Evolutionary conservation across 2,888 invertebrate species (phyloP).

Genomic region (Tenthredo scrophulariae): DNA sequence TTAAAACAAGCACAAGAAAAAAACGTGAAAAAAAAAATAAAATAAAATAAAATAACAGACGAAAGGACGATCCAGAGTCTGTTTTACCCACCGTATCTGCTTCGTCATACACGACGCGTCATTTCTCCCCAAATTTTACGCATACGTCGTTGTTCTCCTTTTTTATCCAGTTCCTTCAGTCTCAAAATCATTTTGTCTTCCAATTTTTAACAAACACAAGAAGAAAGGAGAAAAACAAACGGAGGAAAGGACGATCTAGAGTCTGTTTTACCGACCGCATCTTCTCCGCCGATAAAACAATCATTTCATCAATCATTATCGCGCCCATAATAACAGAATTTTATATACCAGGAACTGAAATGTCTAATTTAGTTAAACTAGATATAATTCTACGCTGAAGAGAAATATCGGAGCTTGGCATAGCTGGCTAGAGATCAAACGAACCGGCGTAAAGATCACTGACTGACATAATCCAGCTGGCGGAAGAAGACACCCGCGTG

Average conservation of each 20-base stretch:
- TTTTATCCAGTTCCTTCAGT: too few relatives aligned
- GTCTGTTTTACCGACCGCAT: background rate
- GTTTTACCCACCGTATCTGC: background rate
- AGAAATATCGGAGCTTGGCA: too few relatives aligned
- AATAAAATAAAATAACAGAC: too few relatives aligned
- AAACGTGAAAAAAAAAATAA: background rate
- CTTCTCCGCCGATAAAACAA: background rate
- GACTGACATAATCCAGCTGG: slow-evolving; percentile 75
- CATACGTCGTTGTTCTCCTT: too few relatives aligned
- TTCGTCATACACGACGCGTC: background rate
- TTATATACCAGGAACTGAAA: background rate
- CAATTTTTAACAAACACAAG: background rate
- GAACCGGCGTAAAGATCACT: slow-evolving; percentile 63
- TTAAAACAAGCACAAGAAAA: background rate
- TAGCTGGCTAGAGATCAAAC: slow-evolving; percentile 69
- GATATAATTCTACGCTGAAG: too few relatives aligned
- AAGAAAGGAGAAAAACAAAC: background rate
- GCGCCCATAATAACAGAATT: background rate
- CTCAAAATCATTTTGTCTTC: too few relatives aligned
- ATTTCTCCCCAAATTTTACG: too few relatives aligned
- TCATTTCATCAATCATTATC: background rate
- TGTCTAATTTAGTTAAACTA: background rate
- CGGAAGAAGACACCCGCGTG: slow-evolving; percentile 69
- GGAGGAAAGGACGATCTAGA: background rate
- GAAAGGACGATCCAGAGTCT: background rate